Evolutionary conservation across 2,888 invertebrate genomes (phyloP), one percentile per base, ranked within the genome.

Genomic region (Cetonia aurata): DNA sequence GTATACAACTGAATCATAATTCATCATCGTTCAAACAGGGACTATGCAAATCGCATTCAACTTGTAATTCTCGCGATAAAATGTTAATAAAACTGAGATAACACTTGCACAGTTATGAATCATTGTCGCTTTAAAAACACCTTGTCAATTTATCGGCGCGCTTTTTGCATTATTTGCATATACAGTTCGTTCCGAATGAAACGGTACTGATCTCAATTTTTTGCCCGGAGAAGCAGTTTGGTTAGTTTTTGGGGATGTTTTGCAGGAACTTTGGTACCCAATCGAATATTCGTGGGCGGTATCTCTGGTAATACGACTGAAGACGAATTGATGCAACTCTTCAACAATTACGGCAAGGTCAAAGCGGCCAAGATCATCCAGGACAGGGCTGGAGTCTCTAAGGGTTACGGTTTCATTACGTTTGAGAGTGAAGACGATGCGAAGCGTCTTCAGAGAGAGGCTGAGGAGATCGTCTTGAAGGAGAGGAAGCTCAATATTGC

Each of bases 201-300:
- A 37, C 37, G 37, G 37, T 37, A 37, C 37, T 3, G 6, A 33
- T 33, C 33, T 3, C 4, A 25, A 4, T 25, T 1, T 25, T 25
- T 25, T 3, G 25, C 25, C 25, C n/a, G n/a, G n/a, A n/a, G n/a
- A n/a, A n/a, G n/a, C n/a, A n/a, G 8, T 41, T 56, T 25, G 2
- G 15, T 25, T 56, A 13, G 1, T 8, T 41, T 33, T 33, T 50
- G 10, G 31, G 17, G 10, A 57, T 15, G 6, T 37, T 37, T 42
- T 31, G 57, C 55, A 81, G 96, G 91, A 75, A 96, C 96, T 41
- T 88, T 96, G 73, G 95, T 98, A 79, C 97, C 97, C 72, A 97
- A 97, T 85, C 88, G 98, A 79, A 95, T 98, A 80, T 98, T 98
- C 85, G 98, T 98, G 65, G 98, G 98, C 70, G 98, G 98, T 25